A percentile compares a stretch with the other conserved stretches of the same genome.
phyloP scores from a whole-genome alignment of 2,888 invertebrate genomes.

The Calliopum simillimum region DNA sequence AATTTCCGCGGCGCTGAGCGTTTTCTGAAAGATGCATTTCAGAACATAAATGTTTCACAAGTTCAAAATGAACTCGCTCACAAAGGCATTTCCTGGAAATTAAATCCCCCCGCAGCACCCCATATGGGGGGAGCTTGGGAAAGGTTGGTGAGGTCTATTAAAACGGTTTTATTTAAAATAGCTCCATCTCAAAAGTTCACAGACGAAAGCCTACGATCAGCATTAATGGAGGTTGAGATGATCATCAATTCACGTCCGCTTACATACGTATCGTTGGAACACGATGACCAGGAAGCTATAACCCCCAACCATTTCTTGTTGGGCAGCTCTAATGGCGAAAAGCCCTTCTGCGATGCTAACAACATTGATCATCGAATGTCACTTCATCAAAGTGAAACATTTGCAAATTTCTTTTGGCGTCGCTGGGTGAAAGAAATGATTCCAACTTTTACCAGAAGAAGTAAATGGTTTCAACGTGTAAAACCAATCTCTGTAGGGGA shows the following conservation, averaged over 20 bases:
- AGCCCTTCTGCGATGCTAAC: not conserved
- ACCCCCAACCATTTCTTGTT: slow-evolving; percentile 41
- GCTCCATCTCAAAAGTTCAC: slow-evolving; percentile 35
- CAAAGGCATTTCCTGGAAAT: slow-evolving; percentile 39
- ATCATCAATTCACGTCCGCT: no score
- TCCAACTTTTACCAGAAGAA: slow-evolving; percentile 35
- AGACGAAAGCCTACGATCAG: slow-evolving; percentile 39
- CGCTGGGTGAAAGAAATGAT: slow-evolving; percentile 42
- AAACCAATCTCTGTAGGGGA: slow-evolving; percentile 35
- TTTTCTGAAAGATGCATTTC: slow-evolving; percentile 8
- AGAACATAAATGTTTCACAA: not conserved
- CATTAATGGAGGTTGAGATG: slow-evolving; percentile 40
- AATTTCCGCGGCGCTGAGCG: slow-evolving; percentile 31
- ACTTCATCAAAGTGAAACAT: slow-evolving; percentile 19
- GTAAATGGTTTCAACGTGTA: slow-evolving; percentile 37
- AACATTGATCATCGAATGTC: not conserved
- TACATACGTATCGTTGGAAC: slow-evolving; percentile 28
- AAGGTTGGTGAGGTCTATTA: slow-evolving; percentile 22
- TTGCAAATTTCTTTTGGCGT: no score
- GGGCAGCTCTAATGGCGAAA: no score
- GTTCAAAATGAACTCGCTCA: not conserved
- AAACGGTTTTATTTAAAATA: slow-evolving; percentile 31
- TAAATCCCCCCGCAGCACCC: slow-evolving; percentile 39
- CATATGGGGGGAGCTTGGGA: not conserved
- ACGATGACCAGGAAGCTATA: slow-evolving; percentile 41